Percentiles rank a stretch among this genome's conserved stretches.
These are phyloP conservation scores for Willisornis vidua DNA, from an alignment of 2,113 vertebrate genomes.

Conservation along the genomic window DNA sequence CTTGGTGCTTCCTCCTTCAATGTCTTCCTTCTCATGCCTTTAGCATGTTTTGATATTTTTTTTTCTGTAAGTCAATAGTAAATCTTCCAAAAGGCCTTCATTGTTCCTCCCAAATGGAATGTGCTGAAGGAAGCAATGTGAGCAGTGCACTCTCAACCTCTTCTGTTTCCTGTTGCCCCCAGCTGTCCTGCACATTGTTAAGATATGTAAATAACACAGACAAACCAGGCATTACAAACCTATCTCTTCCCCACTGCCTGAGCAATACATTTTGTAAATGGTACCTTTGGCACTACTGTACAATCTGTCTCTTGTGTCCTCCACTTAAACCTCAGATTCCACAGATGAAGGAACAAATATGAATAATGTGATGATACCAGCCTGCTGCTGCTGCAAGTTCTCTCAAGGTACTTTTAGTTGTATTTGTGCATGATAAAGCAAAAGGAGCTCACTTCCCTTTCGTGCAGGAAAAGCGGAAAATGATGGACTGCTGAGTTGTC, in stretches of 20 bases:
- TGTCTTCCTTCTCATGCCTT: background rate
- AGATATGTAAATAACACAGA: conserved; percentile 15
- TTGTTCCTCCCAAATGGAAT: conserved; percentile 51
- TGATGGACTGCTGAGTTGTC: background rate
- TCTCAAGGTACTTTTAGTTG: background rate
- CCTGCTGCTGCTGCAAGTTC: background rate
- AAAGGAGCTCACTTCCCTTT: background rate
- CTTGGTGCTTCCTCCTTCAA: background rate
- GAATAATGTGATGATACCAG: background rate
- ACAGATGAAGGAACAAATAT: background rate
- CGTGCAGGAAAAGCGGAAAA: background rate
- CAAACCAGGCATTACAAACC: conserved; percentile 16
- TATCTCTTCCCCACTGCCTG: background rate
- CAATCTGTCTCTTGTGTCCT: conserved; percentile 9
- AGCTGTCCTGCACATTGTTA: background rate
- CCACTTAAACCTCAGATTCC: background rate
- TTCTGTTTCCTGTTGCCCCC: conserved; percentile 56
- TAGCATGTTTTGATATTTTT: background rate
- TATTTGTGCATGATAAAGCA: background rate
- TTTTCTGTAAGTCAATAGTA: conserved; percentile 1
- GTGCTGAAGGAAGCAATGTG: conserved; percentile 69
- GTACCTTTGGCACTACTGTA: background rate
- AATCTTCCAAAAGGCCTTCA: conserved; percentile 32
- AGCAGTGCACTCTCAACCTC: conserved; percentile 59
- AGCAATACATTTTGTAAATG: conserved; percentile 39